Percentiles rank a stretch among this genome's conserved stretches.
These are phyloP conservation scores for Sarcophaga carnaria DNA, from an alignment of 2,888 invertebrate genomes.

Conservation along the genomic window DNA sequence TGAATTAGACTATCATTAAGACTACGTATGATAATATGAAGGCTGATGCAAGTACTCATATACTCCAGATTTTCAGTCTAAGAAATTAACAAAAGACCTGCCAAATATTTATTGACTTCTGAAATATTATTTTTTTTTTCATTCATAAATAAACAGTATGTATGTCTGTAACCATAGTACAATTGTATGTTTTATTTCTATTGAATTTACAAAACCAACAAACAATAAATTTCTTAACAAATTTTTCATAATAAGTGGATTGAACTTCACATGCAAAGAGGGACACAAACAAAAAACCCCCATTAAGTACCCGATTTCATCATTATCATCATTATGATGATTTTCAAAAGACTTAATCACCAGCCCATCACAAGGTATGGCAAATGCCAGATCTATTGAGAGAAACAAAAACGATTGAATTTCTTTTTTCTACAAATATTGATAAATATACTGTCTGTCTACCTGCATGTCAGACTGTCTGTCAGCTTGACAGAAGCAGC, in stretches of 20 bases:
- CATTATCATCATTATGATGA: slow-evolving; percentile 4
- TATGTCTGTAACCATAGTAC: neutral
- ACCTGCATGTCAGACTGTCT: neutral
- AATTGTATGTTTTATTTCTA: no score
- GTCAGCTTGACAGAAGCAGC: neutral
- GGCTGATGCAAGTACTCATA: no score
- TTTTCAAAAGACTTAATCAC: slow-evolving; percentile 14
- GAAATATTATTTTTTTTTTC: neutral
- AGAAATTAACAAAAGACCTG: neutral
- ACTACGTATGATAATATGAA: no score
- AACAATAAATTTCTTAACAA: neutral
- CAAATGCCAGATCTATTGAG: neutral
- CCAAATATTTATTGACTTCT: neutral
- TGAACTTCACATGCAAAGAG: slow-evolving; percentile 16
- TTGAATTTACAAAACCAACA: slow-evolving; percentile 5
- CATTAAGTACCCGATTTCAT: neutral
- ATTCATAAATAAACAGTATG: no score
- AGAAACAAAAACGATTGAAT: neutral
- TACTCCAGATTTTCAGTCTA: no score
- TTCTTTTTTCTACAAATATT: neutral
- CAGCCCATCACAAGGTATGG: neutral
- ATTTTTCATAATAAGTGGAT: slow-evolving; percentile 5
- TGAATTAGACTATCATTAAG: no score
- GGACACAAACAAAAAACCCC: neutral
- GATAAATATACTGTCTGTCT: neutral